A percentile compares a stretch with the other conserved stretches of the same genome.
These are phyloP conservation scores for Butastur rufipennis DNA, from an alignment of 2,113 vertebrate genomes.

Conservation along the genomic window DNA sequence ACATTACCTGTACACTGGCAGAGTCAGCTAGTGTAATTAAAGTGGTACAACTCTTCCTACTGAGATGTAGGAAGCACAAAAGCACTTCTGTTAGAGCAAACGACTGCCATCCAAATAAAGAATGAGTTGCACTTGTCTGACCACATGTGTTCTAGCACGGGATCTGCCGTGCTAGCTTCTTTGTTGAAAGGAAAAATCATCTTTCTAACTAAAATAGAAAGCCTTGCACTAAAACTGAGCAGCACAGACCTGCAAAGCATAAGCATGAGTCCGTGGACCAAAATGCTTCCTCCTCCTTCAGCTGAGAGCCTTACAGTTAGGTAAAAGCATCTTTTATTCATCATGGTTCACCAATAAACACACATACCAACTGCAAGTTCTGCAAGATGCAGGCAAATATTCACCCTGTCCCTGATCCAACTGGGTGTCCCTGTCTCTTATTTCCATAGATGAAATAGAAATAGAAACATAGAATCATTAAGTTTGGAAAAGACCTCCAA, in stretches of 20 bases:
- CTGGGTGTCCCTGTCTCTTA: fast-evolving
- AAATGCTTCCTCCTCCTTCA: background rate
- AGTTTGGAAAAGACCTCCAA: too few relatives aligned
- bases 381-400: background rate
- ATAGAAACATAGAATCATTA: too few relatives aligned
- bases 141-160: fast-evolving
- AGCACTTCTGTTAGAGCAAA: background rate
- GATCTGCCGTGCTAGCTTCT: background rate
- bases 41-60: background rate
- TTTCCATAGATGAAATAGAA: background rate
- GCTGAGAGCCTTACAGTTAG: background rate
- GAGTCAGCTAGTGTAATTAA: background rate
- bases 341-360: background rate
- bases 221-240: background rate
- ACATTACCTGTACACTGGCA: background rate
- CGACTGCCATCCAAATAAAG: background rate
- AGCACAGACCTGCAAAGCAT: fast-evolving
- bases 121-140: background rate
- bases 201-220: background rate
- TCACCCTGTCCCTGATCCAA: background rate
- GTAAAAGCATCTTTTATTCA: background rate
- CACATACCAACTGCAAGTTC: background rate
- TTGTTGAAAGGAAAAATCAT: background rate
- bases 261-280: background rate
- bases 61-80: background rate